phyloP scores from a whole-genome alignment of 2,797 vertebrate genomes.

The Hyperoplus immaculatus region DNA sequence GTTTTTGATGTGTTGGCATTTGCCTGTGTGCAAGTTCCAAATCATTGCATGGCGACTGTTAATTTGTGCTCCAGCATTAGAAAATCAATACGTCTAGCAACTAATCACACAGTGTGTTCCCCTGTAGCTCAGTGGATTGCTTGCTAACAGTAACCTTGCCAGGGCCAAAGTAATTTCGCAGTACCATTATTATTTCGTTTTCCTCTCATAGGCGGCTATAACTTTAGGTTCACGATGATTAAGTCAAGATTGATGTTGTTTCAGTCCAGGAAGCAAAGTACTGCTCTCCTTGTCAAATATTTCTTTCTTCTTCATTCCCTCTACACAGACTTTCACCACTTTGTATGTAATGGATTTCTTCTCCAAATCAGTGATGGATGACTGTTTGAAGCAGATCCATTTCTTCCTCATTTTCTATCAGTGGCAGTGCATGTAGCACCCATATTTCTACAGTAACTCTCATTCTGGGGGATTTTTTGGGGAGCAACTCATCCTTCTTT shows the following conservation, averaged over 20 bases:
- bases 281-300: slow-evolving; percentile 15
- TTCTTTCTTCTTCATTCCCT: slow-evolving; percentile 39
- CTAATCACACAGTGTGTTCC: slow-evolving; percentile 60
- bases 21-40: slow-evolving; percentile 39
- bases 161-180: slow-evolving; percentile 50
- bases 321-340: slow-evolving; percentile 48
- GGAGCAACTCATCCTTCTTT: slow-evolving; percentile 16
- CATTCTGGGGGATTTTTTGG: slow-evolving; percentile 19
- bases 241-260: slow-evolving; percentile 23
- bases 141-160: slow-evolving; percentile 48
- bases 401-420: slow-evolving; percentile 24
- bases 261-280: slow-evolving; percentile 14
- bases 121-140: slow-evolving; percentile 43
- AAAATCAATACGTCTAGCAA: slow-evolving; percentile 72
- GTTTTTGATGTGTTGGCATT: slow-evolving; percentile 41
- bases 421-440: slow-evolving; percentile 3
- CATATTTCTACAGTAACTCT: slow-evolving; percentile 19
- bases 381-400: slow-evolving; percentile 35
- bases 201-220: slow-evolving; percentile 15
- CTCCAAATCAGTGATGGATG: slow-evolving; percentile 46
- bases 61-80: slow-evolving; percentile 61
- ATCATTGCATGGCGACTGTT: slow-evolving; percentile 55
- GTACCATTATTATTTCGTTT: slow-evolving; percentile 14
- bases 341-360: slow-evolving; percentile 46
- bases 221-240: slow-evolving; percentile 26